Evolutionary conservation across 2,113 vertebrate species (phyloP).

Genomic region (Mastomys coucha): DNA sequence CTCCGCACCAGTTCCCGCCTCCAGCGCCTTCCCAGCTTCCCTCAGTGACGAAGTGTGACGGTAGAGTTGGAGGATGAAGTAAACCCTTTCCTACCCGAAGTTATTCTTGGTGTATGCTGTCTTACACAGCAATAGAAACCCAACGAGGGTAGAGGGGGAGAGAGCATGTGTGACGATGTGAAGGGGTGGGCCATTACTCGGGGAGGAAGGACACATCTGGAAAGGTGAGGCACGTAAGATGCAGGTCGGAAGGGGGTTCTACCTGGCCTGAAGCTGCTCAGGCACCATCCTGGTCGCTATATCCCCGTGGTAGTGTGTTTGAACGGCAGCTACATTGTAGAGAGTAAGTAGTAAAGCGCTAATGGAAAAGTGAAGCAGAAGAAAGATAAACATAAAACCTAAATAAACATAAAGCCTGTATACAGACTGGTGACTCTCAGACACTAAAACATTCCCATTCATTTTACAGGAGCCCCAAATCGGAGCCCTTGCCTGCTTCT

Average conservation of each 20-base stretch:
- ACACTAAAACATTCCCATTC: slow-evolving; percentile 3
- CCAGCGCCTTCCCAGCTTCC: neutral
- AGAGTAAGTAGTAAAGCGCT: too few relatives aligned
- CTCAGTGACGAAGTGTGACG: neutral
- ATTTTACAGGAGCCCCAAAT: slow-evolving; percentile 50
- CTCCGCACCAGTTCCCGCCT: neutral
- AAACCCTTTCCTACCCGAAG: neutral
- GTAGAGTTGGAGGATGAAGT: neutral
- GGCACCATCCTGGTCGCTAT: too few relatives aligned
- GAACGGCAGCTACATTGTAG: neutral
- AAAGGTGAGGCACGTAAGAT: too few relatives aligned
- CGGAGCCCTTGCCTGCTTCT: neutral
- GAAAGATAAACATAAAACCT: neutral
- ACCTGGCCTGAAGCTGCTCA: neutral
- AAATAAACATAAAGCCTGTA: too few relatives aligned
- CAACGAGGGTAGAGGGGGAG: neutral
- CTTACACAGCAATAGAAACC: neutral
- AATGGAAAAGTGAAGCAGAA: neutral
- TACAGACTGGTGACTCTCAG: neutral
- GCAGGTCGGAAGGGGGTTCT: too few relatives aligned
- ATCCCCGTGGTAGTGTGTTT: neutral
- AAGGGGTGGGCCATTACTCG: neutral
- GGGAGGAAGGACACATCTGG: neutral
- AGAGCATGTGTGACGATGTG: accelerated
- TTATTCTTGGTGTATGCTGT: neutral